Evolutionary conservation across 92 coral and sea anemone genomes (phyloP).

Genomic region (Isaurus tuberculatus): DNA sequence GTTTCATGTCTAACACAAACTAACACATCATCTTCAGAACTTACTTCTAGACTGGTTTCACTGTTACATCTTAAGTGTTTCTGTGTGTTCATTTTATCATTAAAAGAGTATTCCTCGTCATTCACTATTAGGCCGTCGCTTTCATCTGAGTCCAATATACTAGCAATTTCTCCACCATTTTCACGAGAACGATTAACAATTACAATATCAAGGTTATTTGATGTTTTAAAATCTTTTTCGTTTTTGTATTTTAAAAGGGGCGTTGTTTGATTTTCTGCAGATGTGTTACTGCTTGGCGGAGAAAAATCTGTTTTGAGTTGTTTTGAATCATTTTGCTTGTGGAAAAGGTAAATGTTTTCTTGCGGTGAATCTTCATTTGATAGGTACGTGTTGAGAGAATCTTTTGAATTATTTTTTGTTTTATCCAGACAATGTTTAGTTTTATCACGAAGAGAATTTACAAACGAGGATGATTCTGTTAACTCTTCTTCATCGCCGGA

Average conservation of each 20-base stretch:
- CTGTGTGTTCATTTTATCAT: background rate
- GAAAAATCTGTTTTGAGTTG: background rate
- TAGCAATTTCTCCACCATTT: conserved; percentile 1
- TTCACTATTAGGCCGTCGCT: background rate
- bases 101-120: background rate
- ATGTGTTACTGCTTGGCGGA: background rate
- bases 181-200: conserved; percentile 22
- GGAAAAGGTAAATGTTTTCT: conserved; percentile 3
- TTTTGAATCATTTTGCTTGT: background rate
- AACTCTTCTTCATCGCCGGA: conserved; percentile 39
- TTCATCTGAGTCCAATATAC: background rate
- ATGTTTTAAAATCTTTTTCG: background rate
- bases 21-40: conserved; percentile 28
- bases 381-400: conserved; percentile 1
- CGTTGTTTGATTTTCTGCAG: background rate
- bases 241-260: background rate
- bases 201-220: conserved; percentile 7
- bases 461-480: conserved; percentile 22
- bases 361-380: conserved; percentile 20
- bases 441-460: conserved; percentile 6
- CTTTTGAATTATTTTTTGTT: conserved; percentile 14
- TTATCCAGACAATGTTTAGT: background rate
- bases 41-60: conserved; percentile 10
- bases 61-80: conserved; percentile 7
- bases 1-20: conserved; percentile 27